Evolutionary conservation across 2,797 vertebrate genomes (phyloP), one percentile per base, ranked within the genome.

Genomic region (Masticophis lateralis): DNA sequence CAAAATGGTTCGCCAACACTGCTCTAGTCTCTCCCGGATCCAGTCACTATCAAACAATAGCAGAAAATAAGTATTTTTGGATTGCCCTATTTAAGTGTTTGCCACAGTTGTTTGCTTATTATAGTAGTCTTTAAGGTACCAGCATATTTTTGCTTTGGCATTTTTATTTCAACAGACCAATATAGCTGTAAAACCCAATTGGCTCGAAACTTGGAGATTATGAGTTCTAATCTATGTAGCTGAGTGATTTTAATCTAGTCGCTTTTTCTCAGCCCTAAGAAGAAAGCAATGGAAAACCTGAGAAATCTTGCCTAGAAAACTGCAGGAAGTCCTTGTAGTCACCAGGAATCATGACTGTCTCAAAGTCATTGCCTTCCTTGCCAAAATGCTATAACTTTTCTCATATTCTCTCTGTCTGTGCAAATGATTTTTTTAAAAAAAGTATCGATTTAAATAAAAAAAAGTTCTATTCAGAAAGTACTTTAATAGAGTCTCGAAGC

Each of bases 401-500:
- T 79, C 32, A 43, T 79, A 22, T 2, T 20, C 43, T 61, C 43
- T 61, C 60, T 89, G 93, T 61, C 91, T 90, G 11, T 91, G 59
- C 92, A 94, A 95, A 14, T 74, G 56, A 94, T 95, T 88, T 51
- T 4, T 55, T 55, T 51, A 1, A 1, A 91, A 91, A 5, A 91
- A 14, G 57, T 14, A 93, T 95, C 94, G 96, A 88, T 94, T 87
- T 56, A 94, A 89, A 94, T 96, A 1, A 20, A 63, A 95, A 53
- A 94, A 94, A 93, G 93, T 69, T 83, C 87, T 88, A 37, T 95
- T 95, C 95, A 94, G 92, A 88, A 93, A 63, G 89, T 94, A 92
- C 92, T 96, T 90, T 86, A 95, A 95, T 95, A 92, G 94, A 97
- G 96, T 95, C 96, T 96, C 94, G 95, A 96, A 97, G 95, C 96